Conservation (phyloP, 2,113 vertebrate genomes). For the Bothrops jararaca region DNA sequence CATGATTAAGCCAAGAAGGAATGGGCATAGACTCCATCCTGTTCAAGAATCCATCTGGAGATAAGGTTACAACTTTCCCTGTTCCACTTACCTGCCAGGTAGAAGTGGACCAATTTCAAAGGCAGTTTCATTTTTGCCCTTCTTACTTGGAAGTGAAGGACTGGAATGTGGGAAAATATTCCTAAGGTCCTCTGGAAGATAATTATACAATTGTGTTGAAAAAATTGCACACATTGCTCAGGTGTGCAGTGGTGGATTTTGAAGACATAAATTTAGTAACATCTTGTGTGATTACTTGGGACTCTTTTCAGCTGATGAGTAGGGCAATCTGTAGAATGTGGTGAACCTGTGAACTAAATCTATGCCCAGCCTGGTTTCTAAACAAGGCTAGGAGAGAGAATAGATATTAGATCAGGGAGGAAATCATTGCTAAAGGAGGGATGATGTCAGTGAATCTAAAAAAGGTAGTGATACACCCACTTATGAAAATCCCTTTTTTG, state of each 20-base stretch:
- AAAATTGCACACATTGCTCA: not conserved
- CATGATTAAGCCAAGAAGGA: not conserved
- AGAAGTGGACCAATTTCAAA: not conserved
- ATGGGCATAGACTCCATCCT: not conserved
- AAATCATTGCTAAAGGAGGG: not conserved
- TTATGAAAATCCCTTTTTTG: not conserved
- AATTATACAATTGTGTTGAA: not conserved
- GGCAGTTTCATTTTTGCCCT: not conserved
- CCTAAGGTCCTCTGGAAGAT: not conserved
- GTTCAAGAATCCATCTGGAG: not conserved
- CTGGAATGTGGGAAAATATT: not conserved
- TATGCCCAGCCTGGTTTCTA: not conserved
- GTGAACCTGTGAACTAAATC: not conserved
- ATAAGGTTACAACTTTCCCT: not conserved
- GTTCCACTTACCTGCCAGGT: not conserved
- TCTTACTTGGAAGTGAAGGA: not conserved
- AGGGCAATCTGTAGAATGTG: not conserved
- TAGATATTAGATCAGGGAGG: not conserved
- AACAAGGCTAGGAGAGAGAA: not conserved
- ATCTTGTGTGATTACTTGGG: not conserved
- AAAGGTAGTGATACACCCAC: not conserved
- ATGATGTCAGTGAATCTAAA: not conserved
- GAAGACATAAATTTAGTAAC: not conserved
- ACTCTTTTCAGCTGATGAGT: not conserved
- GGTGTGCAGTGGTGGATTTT: not conserved